phyloP scores from a whole-genome alignment of 2,888 invertebrate genomes.

The Latrodectus hesperus region DNA sequence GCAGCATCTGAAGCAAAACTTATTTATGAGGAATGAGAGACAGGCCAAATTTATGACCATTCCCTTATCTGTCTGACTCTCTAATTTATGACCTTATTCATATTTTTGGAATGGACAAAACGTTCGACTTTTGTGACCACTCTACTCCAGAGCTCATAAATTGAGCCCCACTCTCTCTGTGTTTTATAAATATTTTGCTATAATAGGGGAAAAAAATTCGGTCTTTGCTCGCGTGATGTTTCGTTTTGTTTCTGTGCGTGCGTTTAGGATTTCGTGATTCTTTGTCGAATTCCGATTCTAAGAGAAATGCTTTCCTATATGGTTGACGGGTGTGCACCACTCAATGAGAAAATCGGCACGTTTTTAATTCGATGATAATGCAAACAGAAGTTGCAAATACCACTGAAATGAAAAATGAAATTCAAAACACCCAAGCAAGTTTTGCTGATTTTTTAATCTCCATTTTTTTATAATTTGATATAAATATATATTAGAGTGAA shows the following conservation, averaged over 20 bases:
- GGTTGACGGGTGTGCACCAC: not conserved
- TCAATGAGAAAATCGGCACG: not conserved
- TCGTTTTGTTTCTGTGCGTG: conserved; percentile 42
- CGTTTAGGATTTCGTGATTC: conserved; percentile 17
- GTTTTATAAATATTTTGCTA: not conserved
- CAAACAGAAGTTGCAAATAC: too few species aligned
- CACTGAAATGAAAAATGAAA: too few species aligned
- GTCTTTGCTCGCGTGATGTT: conserved; percentile 27
- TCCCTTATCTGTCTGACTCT: conserved; percentile 26
- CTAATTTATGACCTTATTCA: conserved; percentile 60
- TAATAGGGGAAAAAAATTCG: not conserved
- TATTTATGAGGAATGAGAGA: too few species aligned
- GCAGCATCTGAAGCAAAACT: too few species aligned
- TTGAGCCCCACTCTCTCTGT: conserved; percentile 18
- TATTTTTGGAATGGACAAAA: conserved; percentile 52
- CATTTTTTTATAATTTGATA: too few species aligned
- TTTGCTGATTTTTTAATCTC: too few species aligned
- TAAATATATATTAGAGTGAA: too few species aligned
- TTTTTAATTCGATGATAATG: not conserved
- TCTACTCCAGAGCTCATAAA: conserved; percentile 51
- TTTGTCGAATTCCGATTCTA: conserved; percentile 11
- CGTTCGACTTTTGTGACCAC: conserved; percentile 43
- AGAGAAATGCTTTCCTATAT: not conserved
- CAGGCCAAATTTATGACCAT: conserved; percentile 37
- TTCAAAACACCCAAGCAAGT: too few species aligned